Conservation (phyloP, 2,888 invertebrate species). For the Drosophila anomelani region DNA sequence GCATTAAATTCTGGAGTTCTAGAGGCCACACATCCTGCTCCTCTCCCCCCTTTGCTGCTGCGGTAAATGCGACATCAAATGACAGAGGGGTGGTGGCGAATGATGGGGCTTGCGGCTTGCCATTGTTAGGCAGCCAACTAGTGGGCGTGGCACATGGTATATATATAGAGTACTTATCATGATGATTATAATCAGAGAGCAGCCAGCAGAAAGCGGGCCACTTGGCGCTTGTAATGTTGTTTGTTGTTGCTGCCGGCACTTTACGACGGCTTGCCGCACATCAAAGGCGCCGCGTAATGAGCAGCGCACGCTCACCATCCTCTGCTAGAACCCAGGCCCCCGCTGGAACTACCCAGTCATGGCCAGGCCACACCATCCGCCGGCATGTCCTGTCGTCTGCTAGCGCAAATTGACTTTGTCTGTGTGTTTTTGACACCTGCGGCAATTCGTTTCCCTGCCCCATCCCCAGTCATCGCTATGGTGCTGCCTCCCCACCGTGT, state of each 20-base stretch:
- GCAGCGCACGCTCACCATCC: slow-evolving; percentile 67
- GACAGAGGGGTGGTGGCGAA: slow-evolving; percentile 3
- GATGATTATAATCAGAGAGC: slow-evolving; percentile 74
- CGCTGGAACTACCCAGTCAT: slow-evolving; percentile 18
- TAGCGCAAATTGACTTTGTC: slow-evolving; percentile 76
- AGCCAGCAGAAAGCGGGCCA: slow-evolving; percentile 58
- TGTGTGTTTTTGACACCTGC: slow-evolving; percentile 79
- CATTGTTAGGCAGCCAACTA: slow-evolving; percentile 56
- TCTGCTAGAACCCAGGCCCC: not conserved
- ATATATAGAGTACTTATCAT: slow-evolving; percentile 54
- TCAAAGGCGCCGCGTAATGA: slow-evolving; percentile 78
- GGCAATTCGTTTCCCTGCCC: slow-evolving; percentile 73
- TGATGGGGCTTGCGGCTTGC: slow-evolving; percentile 45
- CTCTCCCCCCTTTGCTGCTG: not conserved
- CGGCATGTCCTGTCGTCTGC: slow-evolving; percentile 48
- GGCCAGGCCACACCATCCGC: slow-evolving; percentile 2
- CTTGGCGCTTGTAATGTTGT: slow-evolving; percentile 74
- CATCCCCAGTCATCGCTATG: slow-evolving; percentile 2
- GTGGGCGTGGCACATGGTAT: slow-evolving; percentile 40
- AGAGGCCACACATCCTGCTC: not conserved
- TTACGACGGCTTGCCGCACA: slow-evolving; percentile 78
- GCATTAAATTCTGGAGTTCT: slow-evolving; percentile 24
- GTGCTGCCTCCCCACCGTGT: slow-evolving; percentile 5
- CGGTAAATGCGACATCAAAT: slow-evolving; percentile 45
- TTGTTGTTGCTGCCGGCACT: slow-evolving; percentile 63